Conservation (phyloP, 2,888 invertebrate species). For the Zonitis immaculata region DNA sequence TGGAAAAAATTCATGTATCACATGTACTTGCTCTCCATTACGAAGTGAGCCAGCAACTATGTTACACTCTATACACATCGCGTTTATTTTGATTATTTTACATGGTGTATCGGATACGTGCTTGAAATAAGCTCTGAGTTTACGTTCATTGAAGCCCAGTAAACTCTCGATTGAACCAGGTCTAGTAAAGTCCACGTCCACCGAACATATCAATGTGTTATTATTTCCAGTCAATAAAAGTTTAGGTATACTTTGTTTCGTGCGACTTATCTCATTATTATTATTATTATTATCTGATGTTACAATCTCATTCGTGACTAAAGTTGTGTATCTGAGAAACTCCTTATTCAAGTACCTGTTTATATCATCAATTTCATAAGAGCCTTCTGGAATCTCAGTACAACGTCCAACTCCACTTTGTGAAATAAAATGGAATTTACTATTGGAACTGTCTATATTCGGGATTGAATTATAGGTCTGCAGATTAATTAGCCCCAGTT, state of each 20-base stretch:
- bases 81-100: too few relatives aligned
- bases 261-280: background rate
- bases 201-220: constrained; percentile 28
- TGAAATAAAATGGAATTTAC: background rate
- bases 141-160: constrained; percentile 24
- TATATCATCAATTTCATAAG: too few relatives aligned
- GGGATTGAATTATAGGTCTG: constrained; percentile 5
- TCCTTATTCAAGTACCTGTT: too few relatives aligned
- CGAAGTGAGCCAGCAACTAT: too few relatives aligned
- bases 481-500: constrained; percentile 1
- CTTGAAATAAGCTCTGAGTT: constrained; percentile 35
- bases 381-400: background rate
- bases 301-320: background rate
- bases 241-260: too few relatives aligned
- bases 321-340: background rate
- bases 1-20: too few relatives aligned
- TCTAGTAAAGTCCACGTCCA: constrained; percentile 12
- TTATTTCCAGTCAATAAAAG: too few relatives aligned
- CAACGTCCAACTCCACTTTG: background rate
- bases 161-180: constrained; percentile 11
- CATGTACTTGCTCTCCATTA: too few relatives aligned
- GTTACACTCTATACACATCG: too few relatives aligned
- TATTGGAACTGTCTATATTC: constrained; percentile 1
- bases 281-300: too few relatives aligned
- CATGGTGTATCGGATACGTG: too few relatives aligned